Base-by-base conservation (phyloP, 2,888 invertebrate species). In the Sicus ferrugineus region DNA sequence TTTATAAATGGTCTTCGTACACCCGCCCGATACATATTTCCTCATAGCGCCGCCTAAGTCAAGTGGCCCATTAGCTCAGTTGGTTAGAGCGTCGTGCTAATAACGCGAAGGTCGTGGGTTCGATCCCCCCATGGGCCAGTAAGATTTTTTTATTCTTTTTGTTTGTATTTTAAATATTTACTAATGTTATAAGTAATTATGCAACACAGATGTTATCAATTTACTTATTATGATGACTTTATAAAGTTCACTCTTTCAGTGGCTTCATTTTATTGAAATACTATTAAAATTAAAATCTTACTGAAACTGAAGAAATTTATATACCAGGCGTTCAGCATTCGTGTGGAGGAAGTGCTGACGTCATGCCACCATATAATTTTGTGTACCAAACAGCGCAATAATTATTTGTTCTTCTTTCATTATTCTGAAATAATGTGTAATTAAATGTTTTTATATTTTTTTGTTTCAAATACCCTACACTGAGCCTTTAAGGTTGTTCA, bases 31-130 rank as follows among this genome's bases (percentile, higher is more conserved):
- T n/a, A n/a, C n/a, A n/a, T n/a, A n/a, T n/a, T n/a, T n/a, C n/a
- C n/a, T n/a, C n/a, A n/a, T n/a, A n/a, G n/a, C n/a, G 46, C 46
- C 3, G n/a, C 14, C n/a, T 46, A n/a, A 19, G 9, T 46, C 19
- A 4, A 28, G 9, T 23, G 84, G 85, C 83, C 85, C 85, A 84
- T 84, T 85, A 84, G 85, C 85, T 85, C 85, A 85, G 85, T 78
- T 84, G 85, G 85, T 84, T 85, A 85, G 84, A 85, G 85, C 85
- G 85, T 84, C 84, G 84, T 84, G 83, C 85, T 84, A 85, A 83
- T 85, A 85, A 85, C 84, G 83, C 83, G 84, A 85, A 84, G 84
- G 84, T 81, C 83, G 83, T 79, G 83, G 83, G 84, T 85, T 85
- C 85, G 84, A 84, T 83, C 84, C 84, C 82, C 84, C 75, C 84